Percentiles rank a stretch among this genome's conserved stretches.
Evolutionary conservation across 2,113 vertebrate genomes (phyloP).

Genomic region (Sinocyclocheilus anophthalmus): DNA sequence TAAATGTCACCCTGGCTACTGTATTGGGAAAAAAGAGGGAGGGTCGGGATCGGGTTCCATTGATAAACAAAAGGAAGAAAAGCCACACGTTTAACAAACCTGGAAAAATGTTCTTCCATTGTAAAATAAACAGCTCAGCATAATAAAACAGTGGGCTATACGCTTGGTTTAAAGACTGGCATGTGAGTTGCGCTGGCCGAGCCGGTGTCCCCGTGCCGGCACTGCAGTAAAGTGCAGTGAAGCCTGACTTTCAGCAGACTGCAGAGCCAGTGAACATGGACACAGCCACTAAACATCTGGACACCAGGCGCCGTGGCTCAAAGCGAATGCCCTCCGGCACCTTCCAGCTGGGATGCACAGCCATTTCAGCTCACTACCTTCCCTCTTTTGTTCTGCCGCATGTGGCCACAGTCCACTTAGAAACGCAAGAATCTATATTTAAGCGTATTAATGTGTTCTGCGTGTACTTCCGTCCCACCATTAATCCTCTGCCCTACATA

Average conservation of each 20-base stretch:
- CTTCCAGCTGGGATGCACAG: slow-evolving; percentile 32
- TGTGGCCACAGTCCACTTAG: slow-evolving; percentile 62
- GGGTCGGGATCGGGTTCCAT: slow-evolving; percentile 19
- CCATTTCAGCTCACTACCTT: slow-evolving; percentile 48
- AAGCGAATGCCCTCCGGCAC: slow-evolving; percentile 44
- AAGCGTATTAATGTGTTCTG: slow-evolving; percentile 13
- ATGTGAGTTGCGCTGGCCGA: slow-evolving; percentile 26
- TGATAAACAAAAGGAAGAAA: slow-evolving; percentile 26
- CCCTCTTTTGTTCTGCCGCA: slow-evolving; percentile 57
- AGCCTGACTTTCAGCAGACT: slow-evolving; percentile 48
- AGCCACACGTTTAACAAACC: slow-evolving; percentile 24
- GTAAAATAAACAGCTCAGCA: slow-evolving; percentile 36
- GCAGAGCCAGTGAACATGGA: slow-evolving; percentile 40
- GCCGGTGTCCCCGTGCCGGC: slow-evolving; percentile 41
- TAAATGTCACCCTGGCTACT: slow-evolving; percentile 45
- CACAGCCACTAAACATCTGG: slow-evolving; percentile 65
- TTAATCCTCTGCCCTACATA: slow-evolving; percentile 44
- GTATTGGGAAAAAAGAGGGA: slow-evolving; percentile 17
- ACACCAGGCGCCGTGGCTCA: slow-evolving; percentile 59
- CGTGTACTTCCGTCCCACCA: background rate
- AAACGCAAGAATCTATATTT: slow-evolving; percentile 44
- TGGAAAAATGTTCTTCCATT: background rate
- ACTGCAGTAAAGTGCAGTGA: slow-evolving; percentile 49
- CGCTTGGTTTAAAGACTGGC: slow-evolving; percentile 50
- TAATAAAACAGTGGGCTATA: slow-evolving; percentile 32